Evolutionary conservation across 2,113 vertebrate genomes (phyloP).

Genomic region (Neomonachus schauinslandi): DNA sequence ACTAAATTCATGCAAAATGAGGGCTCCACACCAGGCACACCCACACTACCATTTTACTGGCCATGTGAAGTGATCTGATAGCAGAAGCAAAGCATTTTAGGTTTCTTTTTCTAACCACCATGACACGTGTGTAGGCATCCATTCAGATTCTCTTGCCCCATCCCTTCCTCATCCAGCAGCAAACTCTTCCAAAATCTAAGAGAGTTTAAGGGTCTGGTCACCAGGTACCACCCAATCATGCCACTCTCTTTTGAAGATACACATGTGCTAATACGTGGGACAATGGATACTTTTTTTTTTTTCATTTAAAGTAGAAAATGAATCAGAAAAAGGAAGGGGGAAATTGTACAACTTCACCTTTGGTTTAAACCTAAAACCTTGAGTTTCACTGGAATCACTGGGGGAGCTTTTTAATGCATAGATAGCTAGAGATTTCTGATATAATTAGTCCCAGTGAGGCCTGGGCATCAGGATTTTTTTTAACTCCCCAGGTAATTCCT

Average conservation of each 20-base stretch:
- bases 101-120: background rate
- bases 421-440: background rate
- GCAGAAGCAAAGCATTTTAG: background rate
- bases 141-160: background rate
- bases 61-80: background rate
- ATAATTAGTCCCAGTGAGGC: background rate
- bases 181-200: background rate
- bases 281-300: background rate
- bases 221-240: background rate
- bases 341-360: background rate
- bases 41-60: background rate
- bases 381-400: background rate
- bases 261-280: background rate
- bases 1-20: background rate
- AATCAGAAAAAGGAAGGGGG: background rate
- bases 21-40: background rate
- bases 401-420: background rate
- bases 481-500: background rate
- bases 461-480: background rate
- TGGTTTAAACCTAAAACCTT: slow-evolving; percentile 7
- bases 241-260: background rate
- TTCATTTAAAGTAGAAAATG: background rate
- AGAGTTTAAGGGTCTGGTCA: background rate
- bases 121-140: background rate
- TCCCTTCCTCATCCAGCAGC: background rate